Conservation (phyloP, 2,888 invertebrate genomes). For the Drosophila glabriapex region DNA sequence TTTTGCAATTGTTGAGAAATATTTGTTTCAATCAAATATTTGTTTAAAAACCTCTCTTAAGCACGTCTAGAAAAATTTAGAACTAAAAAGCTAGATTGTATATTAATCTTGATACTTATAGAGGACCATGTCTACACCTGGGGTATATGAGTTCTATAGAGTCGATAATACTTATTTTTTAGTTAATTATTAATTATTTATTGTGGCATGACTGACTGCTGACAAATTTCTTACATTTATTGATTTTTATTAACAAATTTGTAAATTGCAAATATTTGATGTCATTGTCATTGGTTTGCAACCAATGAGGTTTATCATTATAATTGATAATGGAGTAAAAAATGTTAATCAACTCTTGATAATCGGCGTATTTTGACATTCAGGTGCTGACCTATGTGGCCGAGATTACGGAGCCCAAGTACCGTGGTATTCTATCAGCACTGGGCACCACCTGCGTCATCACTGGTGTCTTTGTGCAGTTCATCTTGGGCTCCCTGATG, state of each 20-base stretch:
- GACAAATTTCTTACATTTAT: not conserved
- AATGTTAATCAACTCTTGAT: not conserved
- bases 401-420: constrained; percentile 92
- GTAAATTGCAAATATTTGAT: constrained; percentile 1
- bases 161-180: not conserved
- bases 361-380: constrained; percentile 22
- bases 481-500: constrained; percentile 90
- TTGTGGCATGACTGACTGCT: not conserved
- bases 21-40: not conserved
- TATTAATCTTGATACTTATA: not conserved
- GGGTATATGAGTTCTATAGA: not conserved
- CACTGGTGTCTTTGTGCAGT: constrained; percentile 91
- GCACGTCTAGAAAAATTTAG: not conserved
- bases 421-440: constrained; percentile 89
- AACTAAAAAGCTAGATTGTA: not conserved
- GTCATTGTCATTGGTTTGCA: constrained; percentile 15
- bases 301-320: constrained; percentile 20
- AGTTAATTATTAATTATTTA: not conserved
- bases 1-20: not conserved
- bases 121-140: not conserved
- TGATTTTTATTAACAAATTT: not conserved
- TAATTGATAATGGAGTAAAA: constrained; percentile 8
- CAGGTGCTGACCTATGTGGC: constrained; percentile 93
- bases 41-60: not conserved
- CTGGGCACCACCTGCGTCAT: constrained; percentile 92